Evolutionary conservation across 2,113 vertebrate species (phyloP).

Genomic region (Upupa epops): DNA sequence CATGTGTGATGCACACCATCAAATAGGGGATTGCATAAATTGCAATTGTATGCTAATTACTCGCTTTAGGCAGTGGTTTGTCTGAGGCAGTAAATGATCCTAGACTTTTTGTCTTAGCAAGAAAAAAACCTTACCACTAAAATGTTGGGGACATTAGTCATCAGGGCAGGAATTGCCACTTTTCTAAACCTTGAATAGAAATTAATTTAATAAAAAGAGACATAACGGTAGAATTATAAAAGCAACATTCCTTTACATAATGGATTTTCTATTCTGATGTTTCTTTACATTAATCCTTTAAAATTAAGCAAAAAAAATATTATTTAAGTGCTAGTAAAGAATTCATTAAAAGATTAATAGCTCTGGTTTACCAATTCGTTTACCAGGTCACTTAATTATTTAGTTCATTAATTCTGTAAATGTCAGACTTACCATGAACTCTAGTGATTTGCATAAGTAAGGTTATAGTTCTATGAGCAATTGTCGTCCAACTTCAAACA

Average conservation of each 20-base stretch:
- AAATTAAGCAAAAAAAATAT: constrained; percentile 76
- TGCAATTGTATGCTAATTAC: constrained; percentile 76
- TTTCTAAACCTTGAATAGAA: constrained; percentile 72
- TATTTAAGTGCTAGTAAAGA: constrained; percentile 79
- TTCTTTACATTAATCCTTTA: constrained; percentile 76
- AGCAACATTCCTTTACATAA: constrained; percentile 75
- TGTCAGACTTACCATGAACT: constrained; percentile 80
- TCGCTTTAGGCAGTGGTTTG: constrained; percentile 68
- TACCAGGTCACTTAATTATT: constrained; percentile 83
- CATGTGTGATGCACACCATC: constrained; percentile 65
- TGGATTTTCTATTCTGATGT: constrained; percentile 75
- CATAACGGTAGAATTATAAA: constrained; percentile 78
- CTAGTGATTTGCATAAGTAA: constrained; percentile 78
- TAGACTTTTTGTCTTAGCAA: constrained; percentile 67
- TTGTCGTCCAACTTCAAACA: constrained; percentile 65
- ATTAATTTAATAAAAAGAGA: constrained; percentile 77
- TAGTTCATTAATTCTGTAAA: constrained; percentile 84
- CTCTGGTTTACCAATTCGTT: constrained; percentile 81
- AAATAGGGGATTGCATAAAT: constrained; percentile 73
- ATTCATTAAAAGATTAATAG: constrained; percentile 81
- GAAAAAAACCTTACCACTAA: constrained; percentile 50
- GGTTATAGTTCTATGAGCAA: constrained; percentile 68
- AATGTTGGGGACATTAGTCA: constrained; percentile 71
- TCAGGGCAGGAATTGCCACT: constrained; percentile 58
- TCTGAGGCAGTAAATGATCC: constrained; percentile 74